Conservation (phyloP, 2,113 vertebrate genomes). For the Triplophysa dalaica region DNA sequence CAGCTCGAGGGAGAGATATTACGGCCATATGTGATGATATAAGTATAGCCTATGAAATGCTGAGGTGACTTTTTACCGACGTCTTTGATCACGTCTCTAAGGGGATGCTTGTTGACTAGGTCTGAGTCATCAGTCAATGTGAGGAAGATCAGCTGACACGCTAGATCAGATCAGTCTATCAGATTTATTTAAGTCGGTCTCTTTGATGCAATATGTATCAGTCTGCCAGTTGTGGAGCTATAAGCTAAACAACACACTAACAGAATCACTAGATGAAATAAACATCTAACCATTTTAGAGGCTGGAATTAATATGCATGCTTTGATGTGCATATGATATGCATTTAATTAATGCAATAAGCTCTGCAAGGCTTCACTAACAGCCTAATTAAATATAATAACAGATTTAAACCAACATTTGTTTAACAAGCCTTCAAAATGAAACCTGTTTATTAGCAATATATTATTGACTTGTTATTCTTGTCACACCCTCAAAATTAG, state of each 20-base stretch:
- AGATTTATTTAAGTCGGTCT: slow-evolving; percentile 12
- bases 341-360: slow-evolving; percentile 9
- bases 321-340: slow-evolving; percentile 17
- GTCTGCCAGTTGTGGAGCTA: neutral
- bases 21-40: slow-evolving; percentile 44
- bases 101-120: slow-evolving; percentile 20
- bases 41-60: slow-evolving; percentile 28
- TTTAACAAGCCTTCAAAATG: no score
- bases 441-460: no score
- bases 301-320: neutral
- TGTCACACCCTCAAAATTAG: no score
- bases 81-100: neutral
- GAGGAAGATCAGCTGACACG: neutral
- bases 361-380: slow-evolving; percentile 5
- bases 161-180: neutral
- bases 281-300: slow-evolving; percentile 25
- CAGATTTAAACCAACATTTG: no score
- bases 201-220: slow-evolving; percentile 27
- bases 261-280: slow-evolving; percentile 18
- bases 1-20: slow-evolving; percentile 44
- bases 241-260: slow-evolving; percentile 9
- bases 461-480: no score
- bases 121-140: slow-evolving; percentile 3
- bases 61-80: slow-evolving; percentile 19
- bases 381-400: neutral